Evolutionary conservation across 2,888 invertebrate species (phyloP), one percentile per base, ranked within the genome.

Genomic region (Andrena trimmerana): DNA sequence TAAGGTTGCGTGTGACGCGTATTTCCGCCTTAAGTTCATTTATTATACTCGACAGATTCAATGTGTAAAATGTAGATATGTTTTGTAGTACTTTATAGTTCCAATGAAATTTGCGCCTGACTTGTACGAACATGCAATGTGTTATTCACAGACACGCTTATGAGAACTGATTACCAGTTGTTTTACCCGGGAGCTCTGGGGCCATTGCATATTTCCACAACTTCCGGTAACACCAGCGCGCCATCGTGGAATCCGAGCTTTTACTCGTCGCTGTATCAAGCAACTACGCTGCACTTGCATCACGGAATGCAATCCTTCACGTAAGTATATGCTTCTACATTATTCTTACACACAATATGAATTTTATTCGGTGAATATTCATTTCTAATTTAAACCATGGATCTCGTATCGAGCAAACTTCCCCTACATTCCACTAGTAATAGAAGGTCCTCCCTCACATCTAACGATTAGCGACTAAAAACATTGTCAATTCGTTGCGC

Each of bases 131-230:
- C 50, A 48, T 13, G 27, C 50, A 13, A 13, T 5, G 7, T 52
- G 57, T 60, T 4, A 10, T 6, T 48, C 70, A n/a, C 86, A 94
- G 94, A 94, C 73, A 88, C 94, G 13, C 86, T 94, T 59, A 91
- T 93, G 91, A 90, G 93, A 85, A 92, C 93, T 73, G 94, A 94
- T 80, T 94, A 94, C 84, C 94, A 94, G 77, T 88, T 94, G 50
- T 94, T 94, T 78, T 94, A 94, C 80, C 94, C 94, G n/a, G 92
- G 93, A n/a, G 88, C 93, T 16, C 80, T 94, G 69, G 94, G 94
- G 33, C 94, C 93, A 1, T 73, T 94, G 52, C 92, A 94, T 83
- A 91, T 93, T 60, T 93, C 94, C 36, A 90, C 93, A 13, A 90
- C 90, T 48, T 90, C 92, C 29, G 87, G 89, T 27, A 90, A 85